Percentiles rank a stretch among this genome's conserved stretches.
These are phyloP conservation scores for Noctilio leporinus DNA, from an alignment of 2,113 vertebrate species.

Conservation along the genomic window DNA sequence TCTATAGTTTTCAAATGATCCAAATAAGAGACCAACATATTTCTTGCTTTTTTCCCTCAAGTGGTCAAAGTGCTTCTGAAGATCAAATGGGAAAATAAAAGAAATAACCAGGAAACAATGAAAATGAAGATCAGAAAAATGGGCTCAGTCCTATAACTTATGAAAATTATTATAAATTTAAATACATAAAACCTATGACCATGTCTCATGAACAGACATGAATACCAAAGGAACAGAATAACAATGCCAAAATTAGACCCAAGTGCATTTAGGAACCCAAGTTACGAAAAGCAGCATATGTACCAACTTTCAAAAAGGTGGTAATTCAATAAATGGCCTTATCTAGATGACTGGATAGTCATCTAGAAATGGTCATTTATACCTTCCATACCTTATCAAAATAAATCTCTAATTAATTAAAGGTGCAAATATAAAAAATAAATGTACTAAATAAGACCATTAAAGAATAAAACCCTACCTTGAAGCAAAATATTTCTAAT, in stretches of 20 bases:
- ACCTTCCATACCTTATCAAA: neutral
- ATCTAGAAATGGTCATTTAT: neutral
- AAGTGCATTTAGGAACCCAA: neutral
- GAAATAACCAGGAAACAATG: neutral
- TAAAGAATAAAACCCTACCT: neutral
- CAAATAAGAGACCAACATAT: neutral
- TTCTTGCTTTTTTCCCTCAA: neutral
- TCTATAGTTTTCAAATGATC: neutral
- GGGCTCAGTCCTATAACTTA: neutral
- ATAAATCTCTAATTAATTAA: neutral
- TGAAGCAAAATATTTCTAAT: neutral
- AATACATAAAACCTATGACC: neutral
- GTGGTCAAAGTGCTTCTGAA: neutral
- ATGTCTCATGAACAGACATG: neutral
- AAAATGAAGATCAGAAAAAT: neutral
- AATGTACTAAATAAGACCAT: neutral
- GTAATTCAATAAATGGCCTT: neutral
- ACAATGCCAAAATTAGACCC: neutral
- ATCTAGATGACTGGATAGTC: neutral
- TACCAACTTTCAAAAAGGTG: neutral
- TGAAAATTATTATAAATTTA: neutral
- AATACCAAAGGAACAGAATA: neutral
- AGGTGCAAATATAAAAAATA: neutral
- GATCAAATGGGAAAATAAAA: neutral
- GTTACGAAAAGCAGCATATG: neutral